These are phyloP conservation scores for Hymenochirus boettgeri DNA, from an alignment of 2,113 vertebrate genomes.

Conservation along the genomic window DNA sequence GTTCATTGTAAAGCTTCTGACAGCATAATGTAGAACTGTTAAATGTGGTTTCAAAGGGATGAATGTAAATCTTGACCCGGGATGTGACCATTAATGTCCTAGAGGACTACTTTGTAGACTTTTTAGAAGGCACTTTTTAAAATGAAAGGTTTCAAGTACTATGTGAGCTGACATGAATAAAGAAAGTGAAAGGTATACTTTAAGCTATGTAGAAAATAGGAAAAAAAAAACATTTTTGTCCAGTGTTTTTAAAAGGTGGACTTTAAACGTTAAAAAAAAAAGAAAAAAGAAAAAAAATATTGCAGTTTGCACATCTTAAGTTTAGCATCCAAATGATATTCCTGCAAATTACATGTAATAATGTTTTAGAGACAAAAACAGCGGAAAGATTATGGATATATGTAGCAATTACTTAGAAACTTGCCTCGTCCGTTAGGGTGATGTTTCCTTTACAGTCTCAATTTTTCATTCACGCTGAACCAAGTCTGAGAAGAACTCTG, in stretches of 20 bases:
- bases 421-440: constrained; percentile 71
- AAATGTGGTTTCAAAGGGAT: constrained; percentile 74
- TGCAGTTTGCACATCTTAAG: constrained; percentile 98
- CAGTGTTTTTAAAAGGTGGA: constrained; percentile 89
- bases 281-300: constrained; percentile 75
- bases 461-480: constrained; percentile 66
- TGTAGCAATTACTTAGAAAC: constrained; percentile 90
- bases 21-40: constrained; percentile 66
- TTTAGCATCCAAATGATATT: constrained; percentile 79
- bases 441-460: constrained; percentile 65
- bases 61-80: constrained; percentile 73
- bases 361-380: constrained; percentile 58
- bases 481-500: constrained; percentile 61
- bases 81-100: constrained; percentile 69
- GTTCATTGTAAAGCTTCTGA: constrained; percentile 61
- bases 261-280: constrained; percentile 65
- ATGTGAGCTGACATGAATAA: constrained; percentile 71
- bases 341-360: constrained; percentile 75
- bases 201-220: constrained; percentile 61
- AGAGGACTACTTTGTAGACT: constrained; percentile 71
- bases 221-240: constrained; percentile 70
- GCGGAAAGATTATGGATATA: constrained; percentile 74
- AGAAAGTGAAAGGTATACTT: constrained; percentile 46
- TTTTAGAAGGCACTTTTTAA: constrained; percentile 70
- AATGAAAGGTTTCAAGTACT: constrained; percentile 65